Evolutionary conservation across 2,797 vertebrate species (phyloP).

Genomic region (Selene dorsalis): DNA sequence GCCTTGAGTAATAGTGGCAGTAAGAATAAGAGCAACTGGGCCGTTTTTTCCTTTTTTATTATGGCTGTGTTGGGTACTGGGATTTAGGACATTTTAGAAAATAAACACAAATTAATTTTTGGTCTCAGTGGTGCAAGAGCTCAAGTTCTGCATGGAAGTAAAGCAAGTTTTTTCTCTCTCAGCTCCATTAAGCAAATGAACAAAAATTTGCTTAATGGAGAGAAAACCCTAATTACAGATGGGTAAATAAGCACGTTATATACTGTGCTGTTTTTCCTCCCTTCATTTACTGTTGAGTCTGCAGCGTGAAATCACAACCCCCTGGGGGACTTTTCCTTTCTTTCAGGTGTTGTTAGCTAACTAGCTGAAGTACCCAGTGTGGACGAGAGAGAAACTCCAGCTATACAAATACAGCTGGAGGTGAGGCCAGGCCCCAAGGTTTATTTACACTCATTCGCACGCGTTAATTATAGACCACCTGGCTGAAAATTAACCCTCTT

Average conservation of each 20-base stretch:
- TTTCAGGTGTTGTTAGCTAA: slow-evolving; percentile 66
- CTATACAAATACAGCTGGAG: slow-evolving; percentile 83
- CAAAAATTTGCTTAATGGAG: slow-evolving; percentile 51
- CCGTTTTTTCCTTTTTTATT: slow-evolving; percentile 5
- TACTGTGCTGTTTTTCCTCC: slow-evolving; percentile 19
- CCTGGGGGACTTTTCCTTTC: slow-evolving; percentile 33
- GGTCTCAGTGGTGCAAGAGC: slow-evolving; percentile 1
- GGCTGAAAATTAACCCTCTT: slow-evolving; percentile 72
- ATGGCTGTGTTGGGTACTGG: slow-evolving; percentile 3
- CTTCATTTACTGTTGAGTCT: slow-evolving; percentile 35
- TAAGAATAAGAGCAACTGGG: slow-evolving; percentile 6
- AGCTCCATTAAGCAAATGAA: slow-evolving; percentile 48
- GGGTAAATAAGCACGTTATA: slow-evolving; percentile 51
- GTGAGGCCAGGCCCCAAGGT: slow-evolving; percentile 74
- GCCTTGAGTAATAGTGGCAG: neutral
- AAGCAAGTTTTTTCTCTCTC: slow-evolving; percentile 20
- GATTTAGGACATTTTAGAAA: slow-evolving; percentile 23
- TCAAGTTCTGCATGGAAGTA: slow-evolving; percentile 6
- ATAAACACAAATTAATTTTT: slow-evolving; percentile 7
- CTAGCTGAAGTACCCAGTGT: slow-evolving; percentile 46
- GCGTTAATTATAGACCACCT: slow-evolving; percentile 80
- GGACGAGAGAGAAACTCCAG: slow-evolving; percentile 71
- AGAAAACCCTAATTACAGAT: slow-evolving; percentile 52
- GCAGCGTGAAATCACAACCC: slow-evolving; percentile 44
- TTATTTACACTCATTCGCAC: slow-evolving; percentile 79